These are phyloP conservation scores for Falco cherrug DNA, from an alignment of 2,797 vertebrate genomes.

Conservation along the genomic window DNA sequence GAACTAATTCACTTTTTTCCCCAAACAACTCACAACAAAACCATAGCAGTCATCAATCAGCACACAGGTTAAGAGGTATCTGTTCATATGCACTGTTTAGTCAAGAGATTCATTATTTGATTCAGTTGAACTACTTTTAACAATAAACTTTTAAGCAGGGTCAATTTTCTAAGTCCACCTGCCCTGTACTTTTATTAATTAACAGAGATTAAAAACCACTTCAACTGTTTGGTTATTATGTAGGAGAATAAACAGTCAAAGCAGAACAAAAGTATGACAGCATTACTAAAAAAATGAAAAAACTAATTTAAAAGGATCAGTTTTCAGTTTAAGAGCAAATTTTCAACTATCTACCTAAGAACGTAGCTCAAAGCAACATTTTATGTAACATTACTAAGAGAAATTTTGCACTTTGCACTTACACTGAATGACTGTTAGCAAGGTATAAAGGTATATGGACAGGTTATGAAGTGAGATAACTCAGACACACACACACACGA, in stretches of 20 bases:
- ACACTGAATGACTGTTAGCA: not conserved
- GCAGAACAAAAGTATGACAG: not conserved
- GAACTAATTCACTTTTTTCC: not conserved
- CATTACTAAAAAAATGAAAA: not conserved
- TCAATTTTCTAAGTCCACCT: not conserved
- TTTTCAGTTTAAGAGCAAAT: not conserved
- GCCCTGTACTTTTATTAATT: not conserved
- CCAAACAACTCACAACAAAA: not conserved
- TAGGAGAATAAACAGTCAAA: not conserved
- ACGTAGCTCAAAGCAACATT: not conserved
- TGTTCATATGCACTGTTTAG: no score
- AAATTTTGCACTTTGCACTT: not conserved
- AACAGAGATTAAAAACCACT: not conserved
- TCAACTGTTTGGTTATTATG: not conserved
- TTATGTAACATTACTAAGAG: not conserved
- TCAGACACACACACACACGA: not conserved
- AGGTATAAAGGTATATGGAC: not conserved
- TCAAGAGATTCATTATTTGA: not conserved
- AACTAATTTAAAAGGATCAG: not conserved
- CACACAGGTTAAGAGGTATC: not conserved
- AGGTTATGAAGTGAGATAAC: not conserved
- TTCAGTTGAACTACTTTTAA: not conserved
- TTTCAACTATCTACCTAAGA: not conserved
- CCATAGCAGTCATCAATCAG: not conserved
- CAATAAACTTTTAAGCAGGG: not conserved